Conservation (phyloP, 2,888 invertebrate species). For the Rutpela maculata region DNA sequence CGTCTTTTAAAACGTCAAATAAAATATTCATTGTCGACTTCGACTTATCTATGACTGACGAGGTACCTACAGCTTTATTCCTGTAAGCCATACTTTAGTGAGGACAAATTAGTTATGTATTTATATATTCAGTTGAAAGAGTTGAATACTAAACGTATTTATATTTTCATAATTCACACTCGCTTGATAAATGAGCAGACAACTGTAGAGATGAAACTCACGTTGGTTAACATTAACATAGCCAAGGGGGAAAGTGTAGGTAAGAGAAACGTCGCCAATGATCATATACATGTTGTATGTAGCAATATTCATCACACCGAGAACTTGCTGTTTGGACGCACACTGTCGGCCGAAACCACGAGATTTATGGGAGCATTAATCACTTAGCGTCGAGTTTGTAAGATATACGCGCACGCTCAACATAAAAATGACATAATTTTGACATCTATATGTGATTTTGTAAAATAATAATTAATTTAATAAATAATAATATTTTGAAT, state of each 20-base stretch:
- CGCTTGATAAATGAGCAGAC: conserved; percentile 25
- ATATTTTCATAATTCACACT: conserved; percentile 27
- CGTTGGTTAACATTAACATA: conserved; percentile 29
- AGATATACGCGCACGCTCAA: not conserved
- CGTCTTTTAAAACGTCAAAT: too few species aligned
- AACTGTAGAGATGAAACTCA: conserved; percentile 21
- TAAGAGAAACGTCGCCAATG: conserved; percentile 33
- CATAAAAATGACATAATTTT: conserved; percentile 12
- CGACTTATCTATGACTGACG: too few species aligned
- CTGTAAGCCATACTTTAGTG: not conserved
- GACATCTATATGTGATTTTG: not conserved
- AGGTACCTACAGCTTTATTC: not conserved
- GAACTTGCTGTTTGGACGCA: conserved; percentile 50
- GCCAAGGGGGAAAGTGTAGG: conserved; percentile 12
- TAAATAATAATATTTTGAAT: too few species aligned
- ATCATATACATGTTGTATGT: conserved; percentile 46
- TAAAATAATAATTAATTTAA: not conserved
- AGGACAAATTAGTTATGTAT: conserved; percentile 4
- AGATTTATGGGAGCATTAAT: conserved; percentile 47
- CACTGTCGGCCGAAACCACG: conserved; percentile 39
- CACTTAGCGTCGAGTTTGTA: not conserved
- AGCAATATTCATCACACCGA: conserved; percentile 45
- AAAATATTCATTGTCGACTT: too few species aligned
- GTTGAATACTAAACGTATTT: conserved; percentile 4
- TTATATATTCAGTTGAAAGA: conserved; percentile 7